Percentiles rank a stretch among this genome's conserved stretches.
Evolutionary conservation across 2,113 vertebrate species (phyloP).

Genomic region (Microtus oregoni): DNA sequence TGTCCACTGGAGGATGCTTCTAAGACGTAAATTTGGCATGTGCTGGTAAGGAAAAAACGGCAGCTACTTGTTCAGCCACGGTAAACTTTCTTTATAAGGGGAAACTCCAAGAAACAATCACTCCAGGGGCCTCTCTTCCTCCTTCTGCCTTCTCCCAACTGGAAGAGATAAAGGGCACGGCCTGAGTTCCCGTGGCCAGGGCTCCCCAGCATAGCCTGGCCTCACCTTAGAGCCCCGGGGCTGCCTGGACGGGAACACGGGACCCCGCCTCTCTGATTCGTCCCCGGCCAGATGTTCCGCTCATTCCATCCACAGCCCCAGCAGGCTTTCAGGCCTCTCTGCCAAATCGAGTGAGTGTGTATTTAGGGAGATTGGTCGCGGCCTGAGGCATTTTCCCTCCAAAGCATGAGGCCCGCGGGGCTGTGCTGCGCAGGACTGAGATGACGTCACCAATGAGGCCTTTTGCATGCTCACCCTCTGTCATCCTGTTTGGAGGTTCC

Average conservation of each 20-base stretch:
- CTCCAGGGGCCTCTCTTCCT: no score
- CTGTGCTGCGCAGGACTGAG: neutral
- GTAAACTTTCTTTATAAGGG: neutral
- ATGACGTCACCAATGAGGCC: fast-evolving
- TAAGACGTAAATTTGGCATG: neutral
- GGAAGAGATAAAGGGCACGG: neutral
- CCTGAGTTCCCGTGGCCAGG: neutral
- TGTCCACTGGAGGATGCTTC: neutral
- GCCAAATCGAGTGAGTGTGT: neutral
- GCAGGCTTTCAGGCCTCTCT: neutral
- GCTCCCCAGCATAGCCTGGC: neutral
- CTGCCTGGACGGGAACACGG: fast-evolving
- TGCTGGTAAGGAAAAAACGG: neutral
- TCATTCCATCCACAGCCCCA: neutral
- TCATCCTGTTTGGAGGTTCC: neutral
- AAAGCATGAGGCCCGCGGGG: neutral
- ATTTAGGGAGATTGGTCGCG: neutral
- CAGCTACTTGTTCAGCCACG: neutral
- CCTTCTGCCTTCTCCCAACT: neutral
- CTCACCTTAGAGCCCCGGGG: neutral
- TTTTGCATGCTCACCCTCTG: neutral
- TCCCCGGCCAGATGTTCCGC: neutral
- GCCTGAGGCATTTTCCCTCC: neutral
- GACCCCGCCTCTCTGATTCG: neutral
- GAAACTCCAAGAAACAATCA: neutral